Base-by-base conservation (phyloP, 1,140 invertebrate species). In the Rhagoletis pomonella region DNA sequence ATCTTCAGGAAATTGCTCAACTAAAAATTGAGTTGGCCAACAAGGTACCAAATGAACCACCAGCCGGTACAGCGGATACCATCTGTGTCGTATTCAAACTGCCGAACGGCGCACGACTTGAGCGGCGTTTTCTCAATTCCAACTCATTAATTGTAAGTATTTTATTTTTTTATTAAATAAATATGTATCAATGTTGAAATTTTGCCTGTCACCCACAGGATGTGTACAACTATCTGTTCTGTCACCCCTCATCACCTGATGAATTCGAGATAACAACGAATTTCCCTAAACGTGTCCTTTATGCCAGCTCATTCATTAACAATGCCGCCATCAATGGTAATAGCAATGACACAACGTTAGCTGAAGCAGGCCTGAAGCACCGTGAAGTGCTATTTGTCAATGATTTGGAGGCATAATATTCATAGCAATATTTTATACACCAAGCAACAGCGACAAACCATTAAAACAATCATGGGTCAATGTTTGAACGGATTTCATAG, bases 181-280 rank as follows among this genome's bases (percentile, higher is more conserved):
- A 87, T 85, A 58, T 86, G 85, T 87, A 88, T 85, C 5, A 65
- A 19, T 85, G 12, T 50, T 39, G 10, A 10, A 55, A n/a, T 17
- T 29, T 88, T 39, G 88, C 89, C 87, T 89, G 89, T 89, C 89
- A 89, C 90, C 95, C 96, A 81, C 93, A 99, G 97, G 96, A 97
- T 93, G 94, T 99, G 77, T 98, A 98, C 93, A 96, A 98, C 92
- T 99, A 97, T 94, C 97, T 99, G 88, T 99, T 99, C 93, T 98
- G 98, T 93, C 97, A 99, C 94, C 96, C 97, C 12, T 95, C 97
- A 90, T 96, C 97, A 44, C 98, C 98, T 7, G 97, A 98, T 92
- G 96, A 96, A 91, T 99, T 99, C 93, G 97, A 99, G 94, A 98
- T 99, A 89, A 97, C 97, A 73, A 98, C 97, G 87, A 99, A 98